Conservation (phyloP, 2,888 invertebrate species). For the Calliscelio sp. region DNA sequence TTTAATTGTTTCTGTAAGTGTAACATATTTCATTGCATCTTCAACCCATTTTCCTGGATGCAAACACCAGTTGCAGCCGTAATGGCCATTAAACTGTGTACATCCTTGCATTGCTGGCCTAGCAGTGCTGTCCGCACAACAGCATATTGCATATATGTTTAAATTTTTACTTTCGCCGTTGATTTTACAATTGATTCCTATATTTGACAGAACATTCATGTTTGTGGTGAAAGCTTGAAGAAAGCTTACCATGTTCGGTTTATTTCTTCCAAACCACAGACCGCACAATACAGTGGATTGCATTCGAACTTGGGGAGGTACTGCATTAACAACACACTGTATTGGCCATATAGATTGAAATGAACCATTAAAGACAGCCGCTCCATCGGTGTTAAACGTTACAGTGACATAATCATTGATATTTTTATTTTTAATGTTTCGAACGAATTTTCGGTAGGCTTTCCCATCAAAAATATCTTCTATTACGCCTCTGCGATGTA, state of each 20-base stretch:
- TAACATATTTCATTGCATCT: neutral
- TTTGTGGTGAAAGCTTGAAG: neutral
- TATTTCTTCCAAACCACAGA: conserved; percentile 60
- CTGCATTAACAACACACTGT: conserved; percentile 47
- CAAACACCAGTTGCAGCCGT: conserved; percentile 49
- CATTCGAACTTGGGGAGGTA: conserved; percentile 29
- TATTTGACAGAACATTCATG: neutral
- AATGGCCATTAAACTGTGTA: conserved; percentile 44
- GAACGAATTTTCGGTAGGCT: conserved; percentile 44
- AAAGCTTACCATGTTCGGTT: conserved; percentile 48
- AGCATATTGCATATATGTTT: conserved; percentile 41
- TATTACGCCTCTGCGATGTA: conserved; percentile 20
- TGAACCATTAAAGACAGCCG: conserved; percentile 35
- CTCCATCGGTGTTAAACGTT: conserved; percentile 55
- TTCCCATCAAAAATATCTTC: conserved; percentile 64
- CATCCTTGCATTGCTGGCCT: conserved; percentile 40
- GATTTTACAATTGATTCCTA: conserved; percentile 58
- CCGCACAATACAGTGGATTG: conserved; percentile 35
- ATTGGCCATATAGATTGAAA: conserved; percentile 60
- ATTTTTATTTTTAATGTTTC: neutral
- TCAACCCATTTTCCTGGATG: conserved; percentile 14
- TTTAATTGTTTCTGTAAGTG: no score
- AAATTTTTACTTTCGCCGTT: conserved; percentile 32
- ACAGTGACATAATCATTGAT: conserved; percentile 17
- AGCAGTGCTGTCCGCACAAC: conserved; percentile 65